Evolutionary conservation across 2,113 vertebrate species (phyloP).

Genomic region (Xiphias gladius): DNA sequence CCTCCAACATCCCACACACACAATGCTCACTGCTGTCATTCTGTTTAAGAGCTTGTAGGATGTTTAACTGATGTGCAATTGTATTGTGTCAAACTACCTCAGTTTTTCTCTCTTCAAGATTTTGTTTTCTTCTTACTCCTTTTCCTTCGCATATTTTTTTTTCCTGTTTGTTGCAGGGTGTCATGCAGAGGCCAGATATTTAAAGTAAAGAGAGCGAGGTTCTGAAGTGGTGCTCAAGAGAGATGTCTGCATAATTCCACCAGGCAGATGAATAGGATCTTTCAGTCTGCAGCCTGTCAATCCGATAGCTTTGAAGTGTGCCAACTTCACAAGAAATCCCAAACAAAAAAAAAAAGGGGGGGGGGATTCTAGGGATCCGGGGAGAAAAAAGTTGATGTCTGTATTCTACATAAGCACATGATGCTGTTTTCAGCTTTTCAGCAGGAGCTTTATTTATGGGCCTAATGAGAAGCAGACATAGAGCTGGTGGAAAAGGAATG

Average conservation of each 20-base stretch:
- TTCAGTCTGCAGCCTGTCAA: conserved; percentile 83
- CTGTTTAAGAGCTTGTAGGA: conserved; percentile 64
- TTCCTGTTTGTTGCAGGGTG: conserved; percentile 72
- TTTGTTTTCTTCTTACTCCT: conserved; percentile 12
- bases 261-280: conserved; percentile 83
- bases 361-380: conserved; percentile 12
- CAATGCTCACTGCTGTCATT: conserved; percentile 45
- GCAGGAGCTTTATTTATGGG: conserved; percentile 53
- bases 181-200: conserved; percentile 85
- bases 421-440: conserved; percentile 57
- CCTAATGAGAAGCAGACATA: conserved; percentile 63
- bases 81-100: conserved; percentile 55
- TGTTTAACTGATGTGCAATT: conserved; percentile 60
- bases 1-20: conserved; percentile 28
- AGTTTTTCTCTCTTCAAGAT: conserved; percentile 19
- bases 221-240: conserved; percentile 84
- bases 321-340: conserved; percentile 81
- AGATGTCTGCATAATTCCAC: conserved; percentile 84
- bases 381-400: conserved; percentile 76
- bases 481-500: conserved; percentile 45
- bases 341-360: conserved; percentile 62
- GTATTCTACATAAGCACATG: conserved; percentile 73
- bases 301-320: conserved; percentile 83
- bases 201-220: conserved; percentile 81
- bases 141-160: conserved; percentile 29